Evolutionary conservation across 2,888 invertebrate species (phyloP).

Genomic region (Acanthosoma haemorrhoidale): DNA sequence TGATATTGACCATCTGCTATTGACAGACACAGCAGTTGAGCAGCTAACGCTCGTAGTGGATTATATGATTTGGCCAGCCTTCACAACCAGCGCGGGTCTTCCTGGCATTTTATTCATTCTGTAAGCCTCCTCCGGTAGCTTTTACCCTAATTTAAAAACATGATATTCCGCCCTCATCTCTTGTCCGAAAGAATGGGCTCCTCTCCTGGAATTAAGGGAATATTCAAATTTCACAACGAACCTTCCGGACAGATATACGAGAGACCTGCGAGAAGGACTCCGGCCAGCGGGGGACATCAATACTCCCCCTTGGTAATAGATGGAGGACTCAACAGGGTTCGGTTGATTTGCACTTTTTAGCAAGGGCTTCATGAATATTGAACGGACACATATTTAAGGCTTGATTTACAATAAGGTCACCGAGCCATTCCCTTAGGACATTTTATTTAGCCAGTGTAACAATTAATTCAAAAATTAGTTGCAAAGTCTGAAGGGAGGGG

Average conservation of each 20-base stretch:
- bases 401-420: too few species aligned
- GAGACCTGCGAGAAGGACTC: too few species aligned
- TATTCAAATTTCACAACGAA: background rate
- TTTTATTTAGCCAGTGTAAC: too few species aligned
- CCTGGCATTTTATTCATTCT: background rate
- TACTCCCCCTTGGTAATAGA: background rate
- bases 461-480: too few species aligned
- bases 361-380: background rate
- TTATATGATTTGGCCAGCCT: background rate
- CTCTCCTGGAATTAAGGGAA: background rate
- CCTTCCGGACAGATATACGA: background rate
- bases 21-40: background rate
- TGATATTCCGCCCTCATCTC: background rate
- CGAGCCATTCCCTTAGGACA: too few species aligned
- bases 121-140: background rate
- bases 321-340: too few species aligned
- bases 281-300: too few species aligned
- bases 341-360: conserved; percentile 7
- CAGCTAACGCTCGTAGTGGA: background rate
- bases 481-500: too few species aligned
- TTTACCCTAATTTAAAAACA: background rate
- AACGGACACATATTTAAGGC: background rate
- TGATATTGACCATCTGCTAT: background rate
- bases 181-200: background rate
- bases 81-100: too few species aligned